Evolutionary conservation across 2,888 invertebrate species (phyloP), one percentile per base, ranked within the genome.

Genomic region (Tetramorium bicarinatum): DNA sequence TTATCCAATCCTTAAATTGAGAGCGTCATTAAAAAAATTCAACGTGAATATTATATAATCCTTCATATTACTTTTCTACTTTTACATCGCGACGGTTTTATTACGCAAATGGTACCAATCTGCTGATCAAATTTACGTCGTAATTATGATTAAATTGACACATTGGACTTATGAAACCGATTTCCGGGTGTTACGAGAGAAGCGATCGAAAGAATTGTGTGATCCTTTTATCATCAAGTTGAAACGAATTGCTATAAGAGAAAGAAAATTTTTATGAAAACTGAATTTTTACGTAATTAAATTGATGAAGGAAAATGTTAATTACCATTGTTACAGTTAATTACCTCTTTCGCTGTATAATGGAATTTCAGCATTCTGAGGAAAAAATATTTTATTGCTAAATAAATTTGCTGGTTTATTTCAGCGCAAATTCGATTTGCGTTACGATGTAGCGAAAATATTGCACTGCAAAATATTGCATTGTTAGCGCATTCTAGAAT

Each of bases 1-100:
- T 79, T 71, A 79, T 71, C 47, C 71, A 11, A 71, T 71, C 3
- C 25, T 79, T 49, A 79, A 79, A 79, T 79, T 71, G 59, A 72
- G 13, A 38, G 49, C 71, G 13, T 38, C 71, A 79, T 59, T 79
- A 59, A 69, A 79, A 77, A 52, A 72, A 79, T 79, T 59, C 47
- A 71, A 38, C 47, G 25, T 47, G 13, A 21, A 49, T 72, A 59
- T 76, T 72, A 56, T 4, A 18, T 11, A n/a, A 67, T 38, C 29
- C 29, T 29, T 56, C 52, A 71, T 47, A 79, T 79, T 79, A 34
- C 34, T 79, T 47, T 71, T 25, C 34, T 54, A 13, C 6, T 61
- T 72, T 47, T 72, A 49, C 3, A 77, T 54, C 6, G 29, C 29
- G 52, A 18, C 41, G 11, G n/a, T 59, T 59, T 71, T 18, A 25